Base-by-base conservation (phyloP, 1,140 invertebrate species). In the Solenopsis fugax region DNA sequence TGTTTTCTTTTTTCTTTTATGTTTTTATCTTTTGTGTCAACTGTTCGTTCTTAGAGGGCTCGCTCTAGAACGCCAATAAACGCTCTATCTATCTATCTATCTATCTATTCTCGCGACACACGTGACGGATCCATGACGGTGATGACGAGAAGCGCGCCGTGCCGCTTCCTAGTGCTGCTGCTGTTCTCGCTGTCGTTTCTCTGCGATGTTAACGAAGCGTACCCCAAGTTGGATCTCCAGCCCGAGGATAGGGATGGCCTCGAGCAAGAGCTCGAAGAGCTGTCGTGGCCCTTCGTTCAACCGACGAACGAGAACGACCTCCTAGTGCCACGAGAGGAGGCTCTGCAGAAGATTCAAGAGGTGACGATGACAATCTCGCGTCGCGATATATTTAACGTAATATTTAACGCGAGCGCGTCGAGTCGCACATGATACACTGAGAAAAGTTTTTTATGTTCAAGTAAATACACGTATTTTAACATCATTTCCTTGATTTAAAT, bases 271-370 rank as follows among this genome's bases (percentile, higher is more conserved):
- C 16, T 65, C 9, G 45, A 18, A 12, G 21, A 12, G 1, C 45
- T 24, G 9, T 50, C 45, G 21, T 85, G 54, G 86, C 65, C 80
- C 6, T 41, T 86, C 56, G 71, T 34, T 2, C 58, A 78, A 2
- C 34, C 81, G 12, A 9, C 58, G 12, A 48, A 90, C 0, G 81
- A 54, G 1, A 88, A 41, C 16, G 71, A 82, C 1, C 52, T 64
- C 1, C 52, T 64, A 4, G 64, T 67, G 7, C 54, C 75, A 2
- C 80, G 75, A 1, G 65, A 82, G 7, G 72, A 90, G 21, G 77
- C 41, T 24, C 52, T 90, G 21, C 81, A 88, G 48, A 90, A 90
- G 12, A 58, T 90, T 29, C 89, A 90, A 90, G 80, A 90, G 89
- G 89, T 88, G 29, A 65, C 48, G 64, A 34, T 9, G 24, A 72